These are phyloP conservation scores for Drosophila punjabiensis DNA, from an alignment of 1,140 invertebrate genomes.

Conservation along the genomic window DNA sequence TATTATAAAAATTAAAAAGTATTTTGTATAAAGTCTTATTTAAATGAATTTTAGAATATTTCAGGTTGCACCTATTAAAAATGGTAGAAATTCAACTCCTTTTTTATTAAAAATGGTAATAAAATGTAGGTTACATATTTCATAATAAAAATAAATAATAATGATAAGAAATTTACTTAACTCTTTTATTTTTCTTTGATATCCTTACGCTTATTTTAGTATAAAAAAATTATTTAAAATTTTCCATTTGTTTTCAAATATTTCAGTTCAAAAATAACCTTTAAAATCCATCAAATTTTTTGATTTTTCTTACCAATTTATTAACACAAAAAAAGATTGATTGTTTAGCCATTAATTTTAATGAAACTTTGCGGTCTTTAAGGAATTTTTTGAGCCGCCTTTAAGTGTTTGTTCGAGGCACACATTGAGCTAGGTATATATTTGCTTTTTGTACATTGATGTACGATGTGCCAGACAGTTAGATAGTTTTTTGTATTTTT, in stretches of 20 bases:
- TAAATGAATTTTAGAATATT: not conserved
- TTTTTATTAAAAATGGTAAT: not conserved
- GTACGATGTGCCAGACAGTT: constrained; percentile 20
- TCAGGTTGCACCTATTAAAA: too few species aligned
- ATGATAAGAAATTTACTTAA: not conserved
- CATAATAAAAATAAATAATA: not conserved
- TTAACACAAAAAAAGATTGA: not conserved
- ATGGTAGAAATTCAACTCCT: too few species aligned
- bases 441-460: constrained; percentile 21
- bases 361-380: constrained; percentile 17
- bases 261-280: not conserved
- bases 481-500: constrained; percentile 13
- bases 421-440: not conserved
- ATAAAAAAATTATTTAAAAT: not conserved
- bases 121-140: not conserved
- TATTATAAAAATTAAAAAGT: not conserved
- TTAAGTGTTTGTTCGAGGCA: constrained; percentile 14
- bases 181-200: not conserved
- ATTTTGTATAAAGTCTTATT: not conserved
- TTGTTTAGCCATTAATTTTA: constrained; percentile 13
- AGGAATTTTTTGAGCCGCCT: constrained; percentile 21
- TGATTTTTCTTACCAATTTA: not conserved
- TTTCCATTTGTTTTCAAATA: not conserved
- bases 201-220: too few species aligned
- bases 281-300: not conserved